Conservation (phyloP, 2,797 vertebrate genomes). For the Prunella strophiata region DNA sequence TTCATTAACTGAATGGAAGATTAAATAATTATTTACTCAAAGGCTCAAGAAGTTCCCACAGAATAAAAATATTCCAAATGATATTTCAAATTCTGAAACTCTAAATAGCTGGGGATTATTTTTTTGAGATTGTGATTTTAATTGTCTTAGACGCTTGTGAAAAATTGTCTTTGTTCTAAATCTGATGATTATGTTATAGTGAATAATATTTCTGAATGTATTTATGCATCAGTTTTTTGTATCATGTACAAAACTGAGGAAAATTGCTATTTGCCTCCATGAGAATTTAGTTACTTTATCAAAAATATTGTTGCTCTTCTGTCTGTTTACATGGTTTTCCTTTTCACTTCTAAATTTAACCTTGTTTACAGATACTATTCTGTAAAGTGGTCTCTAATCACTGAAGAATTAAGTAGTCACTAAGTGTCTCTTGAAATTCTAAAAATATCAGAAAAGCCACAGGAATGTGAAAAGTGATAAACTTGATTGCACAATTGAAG, state of each 20-base stretch:
- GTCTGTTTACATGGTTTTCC: conserved; percentile 10
- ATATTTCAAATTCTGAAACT: neutral
- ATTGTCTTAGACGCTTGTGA: neutral
- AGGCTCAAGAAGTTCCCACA: neutral
- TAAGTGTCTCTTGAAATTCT: neutral
- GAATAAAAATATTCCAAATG: neutral
- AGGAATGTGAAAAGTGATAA: neutral
- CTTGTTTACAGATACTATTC: conserved; percentile 2
- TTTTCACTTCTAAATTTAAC: conserved; percentile 36
- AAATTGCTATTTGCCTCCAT: neutral
- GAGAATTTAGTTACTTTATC: neutral
- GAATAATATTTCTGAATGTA: neutral
- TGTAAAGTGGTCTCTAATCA: conserved; percentile 12
- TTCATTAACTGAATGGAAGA: neutral
- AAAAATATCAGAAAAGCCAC: conserved; percentile 5
- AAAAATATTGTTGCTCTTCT: neutral
- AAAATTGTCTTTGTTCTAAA: conserved; percentile 4
- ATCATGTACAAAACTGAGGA: neutral
- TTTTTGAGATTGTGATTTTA: neutral
- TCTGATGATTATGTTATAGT: neutral
- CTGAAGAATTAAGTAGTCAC: neutral
- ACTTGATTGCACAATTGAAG: neutral
- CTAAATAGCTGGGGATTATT: neutral
- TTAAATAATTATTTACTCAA: neutral
- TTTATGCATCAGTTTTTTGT: neutral